Base-by-base conservation (phyloP, 2,797 vertebrate genomes). In the Cichlasoma orientale region DNA sequence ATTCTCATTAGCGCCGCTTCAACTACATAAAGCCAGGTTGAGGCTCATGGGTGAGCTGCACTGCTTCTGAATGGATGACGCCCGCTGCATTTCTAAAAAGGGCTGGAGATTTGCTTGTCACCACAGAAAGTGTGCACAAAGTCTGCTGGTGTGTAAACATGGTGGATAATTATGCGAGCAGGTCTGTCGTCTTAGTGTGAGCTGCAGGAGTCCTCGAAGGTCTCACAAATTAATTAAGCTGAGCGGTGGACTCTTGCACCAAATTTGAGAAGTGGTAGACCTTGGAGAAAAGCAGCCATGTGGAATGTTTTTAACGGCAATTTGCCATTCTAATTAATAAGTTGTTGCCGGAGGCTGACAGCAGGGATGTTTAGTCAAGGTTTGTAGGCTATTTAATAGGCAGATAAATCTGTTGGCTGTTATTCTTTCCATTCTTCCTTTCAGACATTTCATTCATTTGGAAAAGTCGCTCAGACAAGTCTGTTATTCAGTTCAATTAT, bases 1-100 rank as follows among this genome's bases (percentile, higher is more conserved):
- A 87, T 88, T 93, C 88, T 92, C 91, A 90, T 93, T 91, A 90
- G 82, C 82, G 33, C 75, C 25, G 78, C 85, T 80, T 80, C 59
- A 70, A 54, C 57, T 59, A 68, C 70, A 88, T 81, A 88, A 80
- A 85, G 72, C 47, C 55, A 52, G 74, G 69, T 85, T 73, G 81
- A 52, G 77, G 85, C 77, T 83, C 82, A 56, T 41, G 25, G 58
- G 44, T 16, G 31, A 76, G 66, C 55, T 73, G 44, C 75, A 18
- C 23, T 2, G 53, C 19, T 57, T 50, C 66, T 78, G 77, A 83
- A 88, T 69, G 57, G 52, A 83, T 6, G 50, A 82, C 9, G 44
- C 70, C 63, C 2, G 56, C 77, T 88, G 79, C 80, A 84, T 90
- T 77, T 82, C 74, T 74, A 80, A 86, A 82, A 79, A 68, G 58